Percentiles rank a stretch among this genome's conserved stretches.
phyloP scores from a whole-genome alignment of 2,797 vertebrate genomes.

The Triplophysa yarkandensis region DNA sequence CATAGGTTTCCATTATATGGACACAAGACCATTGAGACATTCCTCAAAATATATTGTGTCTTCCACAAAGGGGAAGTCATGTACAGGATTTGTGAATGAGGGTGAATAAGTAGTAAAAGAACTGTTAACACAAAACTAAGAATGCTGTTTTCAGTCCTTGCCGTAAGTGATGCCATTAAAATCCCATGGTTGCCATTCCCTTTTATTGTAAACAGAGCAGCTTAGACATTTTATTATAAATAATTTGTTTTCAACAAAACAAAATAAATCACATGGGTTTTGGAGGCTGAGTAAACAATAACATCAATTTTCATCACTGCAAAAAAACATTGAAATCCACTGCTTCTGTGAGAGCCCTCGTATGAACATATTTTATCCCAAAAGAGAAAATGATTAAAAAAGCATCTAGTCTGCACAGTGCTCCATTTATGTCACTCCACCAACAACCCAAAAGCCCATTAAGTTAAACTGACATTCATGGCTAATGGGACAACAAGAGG shows the following conservation, averaged over 20 bases:
- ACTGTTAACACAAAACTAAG: no score
- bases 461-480: slow-evolving; percentile 6
- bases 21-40: no score
- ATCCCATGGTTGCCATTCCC: not conserved
- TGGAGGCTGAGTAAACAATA: slow-evolving; percentile 9
- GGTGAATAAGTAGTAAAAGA: no score
- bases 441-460: not conserved
- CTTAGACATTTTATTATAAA: not conserved
- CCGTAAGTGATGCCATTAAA: not conserved
- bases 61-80: no score
- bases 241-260: not conserved
- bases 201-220: not conserved
- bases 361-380: no score
- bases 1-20: no score
- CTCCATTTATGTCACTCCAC: not conserved
- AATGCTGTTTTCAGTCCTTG: not conserved
- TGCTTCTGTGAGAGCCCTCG: not conserved
- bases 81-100: no score
- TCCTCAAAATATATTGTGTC: no score
- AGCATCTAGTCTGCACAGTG: not conserved
- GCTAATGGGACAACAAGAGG: slow-evolving; percentile 3
- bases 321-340: not conserved
- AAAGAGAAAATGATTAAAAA: not conserved
- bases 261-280: not conserved
- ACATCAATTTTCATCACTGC: not conserved